Conservation (phyloP, 2,797 vertebrate genomes). For the Atherinosoma microstoma region DNA sequence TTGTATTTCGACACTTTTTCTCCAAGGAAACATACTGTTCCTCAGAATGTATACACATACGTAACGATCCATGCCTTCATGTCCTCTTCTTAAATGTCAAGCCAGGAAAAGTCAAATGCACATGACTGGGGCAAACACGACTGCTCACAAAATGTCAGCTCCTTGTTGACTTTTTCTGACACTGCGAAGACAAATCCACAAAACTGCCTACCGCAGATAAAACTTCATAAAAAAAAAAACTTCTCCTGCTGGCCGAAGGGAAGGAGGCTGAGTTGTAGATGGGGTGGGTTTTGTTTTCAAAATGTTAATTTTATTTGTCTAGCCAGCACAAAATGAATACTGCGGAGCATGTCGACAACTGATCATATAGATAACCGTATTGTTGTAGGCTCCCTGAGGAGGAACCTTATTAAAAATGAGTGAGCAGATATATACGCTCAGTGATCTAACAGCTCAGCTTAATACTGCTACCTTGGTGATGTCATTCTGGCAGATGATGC, state of each 20-base stretch:
- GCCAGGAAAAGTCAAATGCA: not conserved
- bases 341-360: constrained; percentile 3
- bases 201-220: not conserved
- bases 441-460: constrained; percentile 41
- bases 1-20: not conserved
- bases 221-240: not conserved
- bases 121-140: not conserved
- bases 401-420: constrained; percentile 46
- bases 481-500: constrained; percentile 83
- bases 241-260: not conserved
- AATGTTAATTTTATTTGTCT: not conserved
- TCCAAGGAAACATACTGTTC: not conserved
- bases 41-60: not conserved
- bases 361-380: constrained; percentile 19
- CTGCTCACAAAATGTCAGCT: not conserved
- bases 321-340: not conserved
- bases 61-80: not conserved
- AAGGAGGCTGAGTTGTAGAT: not conserved
- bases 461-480: constrained; percentile 82
- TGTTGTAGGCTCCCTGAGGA: constrained; percentile 23
- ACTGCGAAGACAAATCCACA: not conserved
- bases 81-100: not conserved
- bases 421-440: constrained; percentile 37
- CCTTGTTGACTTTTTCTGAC: not conserved
- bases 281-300: not conserved